phyloP scores from a whole-genome alignment of 2,113 vertebrate species.

The Oncorhynchus gorbuscha region DNA sequence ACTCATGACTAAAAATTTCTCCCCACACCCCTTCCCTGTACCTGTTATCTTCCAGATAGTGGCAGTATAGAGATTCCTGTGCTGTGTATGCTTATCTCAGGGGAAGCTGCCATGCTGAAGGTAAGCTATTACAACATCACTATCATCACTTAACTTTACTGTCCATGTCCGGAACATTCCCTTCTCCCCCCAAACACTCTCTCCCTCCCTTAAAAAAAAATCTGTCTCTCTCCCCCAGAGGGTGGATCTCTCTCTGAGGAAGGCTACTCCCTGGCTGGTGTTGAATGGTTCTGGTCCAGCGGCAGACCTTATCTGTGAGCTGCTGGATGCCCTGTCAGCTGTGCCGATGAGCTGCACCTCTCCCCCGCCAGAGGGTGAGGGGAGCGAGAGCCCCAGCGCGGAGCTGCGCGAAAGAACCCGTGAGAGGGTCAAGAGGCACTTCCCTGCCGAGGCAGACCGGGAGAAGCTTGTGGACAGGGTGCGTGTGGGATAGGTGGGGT shows the following conservation, averaged over 20 bases:
- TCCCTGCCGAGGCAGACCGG: constrained; percentile 51
- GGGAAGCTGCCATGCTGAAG: constrained; percentile 77
- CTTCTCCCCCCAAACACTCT: not conserved
- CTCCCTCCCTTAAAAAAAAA: not conserved
- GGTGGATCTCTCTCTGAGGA: constrained; percentile 74
- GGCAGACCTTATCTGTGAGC: constrained; percentile 78
- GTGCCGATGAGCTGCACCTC: constrained; percentile 30
- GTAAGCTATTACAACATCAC: constrained; percentile 52
- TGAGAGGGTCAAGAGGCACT: constrained; percentile 62
- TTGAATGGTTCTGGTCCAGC: constrained; percentile 79
- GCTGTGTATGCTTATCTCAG: constrained; percentile 80
- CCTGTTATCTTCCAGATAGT: constrained; percentile 66
- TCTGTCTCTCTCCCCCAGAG: constrained; percentile 54
- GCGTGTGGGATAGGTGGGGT: constrained; percentile 11
- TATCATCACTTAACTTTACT: not conserved
- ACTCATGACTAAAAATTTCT: not conserved
- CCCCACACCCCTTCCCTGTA: not conserved
- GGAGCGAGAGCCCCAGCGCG: constrained; percentile 13
- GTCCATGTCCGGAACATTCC: not conserved
- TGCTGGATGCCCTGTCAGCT: constrained; percentile 57
- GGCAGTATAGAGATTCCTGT: constrained; percentile 87
- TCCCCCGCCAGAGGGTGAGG: constrained; percentile 16
- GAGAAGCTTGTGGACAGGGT: constrained; percentile 68
- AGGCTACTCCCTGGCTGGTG: constrained; percentile 79
- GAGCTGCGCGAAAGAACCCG: constrained; percentile 48